Evolutionary conservation across 2,113 vertebrate genomes (phyloP).

Genomic region (Romanogobio albipinnatus): DNA sequence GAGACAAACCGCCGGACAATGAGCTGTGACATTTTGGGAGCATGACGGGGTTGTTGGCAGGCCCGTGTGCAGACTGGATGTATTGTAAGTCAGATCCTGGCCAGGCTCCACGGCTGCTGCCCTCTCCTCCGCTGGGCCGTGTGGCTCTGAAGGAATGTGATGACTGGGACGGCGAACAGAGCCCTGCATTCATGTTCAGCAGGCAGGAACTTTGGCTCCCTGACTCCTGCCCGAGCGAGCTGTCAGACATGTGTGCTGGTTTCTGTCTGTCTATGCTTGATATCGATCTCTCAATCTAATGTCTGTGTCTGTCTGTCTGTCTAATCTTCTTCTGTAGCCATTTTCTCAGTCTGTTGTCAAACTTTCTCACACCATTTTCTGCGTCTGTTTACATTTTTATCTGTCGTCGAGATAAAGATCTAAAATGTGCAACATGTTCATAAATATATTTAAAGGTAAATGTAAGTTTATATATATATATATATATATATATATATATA

Average conservation of each 20-base stretch:
- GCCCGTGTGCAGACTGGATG: conserved; percentile 34
- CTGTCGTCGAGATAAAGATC: neutral
- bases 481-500: too few species aligned
- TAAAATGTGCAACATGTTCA: neutral
- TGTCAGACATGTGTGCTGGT: conserved; percentile 53
- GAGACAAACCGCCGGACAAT: conserved; percentile 48
- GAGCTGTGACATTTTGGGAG: conserved; percentile 37
- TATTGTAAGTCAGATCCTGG: conserved; percentile 49
- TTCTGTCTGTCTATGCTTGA: conserved; percentile 19
- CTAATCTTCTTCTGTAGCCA: neutral
- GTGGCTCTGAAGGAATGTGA: conserved; percentile 81
- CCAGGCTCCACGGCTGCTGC: conserved; percentile 50
- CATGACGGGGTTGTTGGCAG: conserved; percentile 22
- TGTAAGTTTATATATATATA: too few species aligned
- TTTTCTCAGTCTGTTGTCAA: neutral
- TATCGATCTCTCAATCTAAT: neutral
- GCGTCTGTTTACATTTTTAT: neutral
- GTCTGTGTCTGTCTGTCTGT: neutral
- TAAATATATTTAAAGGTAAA: too few species aligned
- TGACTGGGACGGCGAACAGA: conserved; percentile 75
- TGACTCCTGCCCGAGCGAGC: conserved; percentile 52
- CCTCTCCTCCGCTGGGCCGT: conserved; percentile 68
- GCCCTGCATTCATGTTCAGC: conserved; percentile 72
- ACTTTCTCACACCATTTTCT: neutral
- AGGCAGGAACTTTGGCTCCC: conserved; percentile 57